Conservation (phyloP, 2,888 invertebrate species). For the Aporophyla nigra region DNA sequence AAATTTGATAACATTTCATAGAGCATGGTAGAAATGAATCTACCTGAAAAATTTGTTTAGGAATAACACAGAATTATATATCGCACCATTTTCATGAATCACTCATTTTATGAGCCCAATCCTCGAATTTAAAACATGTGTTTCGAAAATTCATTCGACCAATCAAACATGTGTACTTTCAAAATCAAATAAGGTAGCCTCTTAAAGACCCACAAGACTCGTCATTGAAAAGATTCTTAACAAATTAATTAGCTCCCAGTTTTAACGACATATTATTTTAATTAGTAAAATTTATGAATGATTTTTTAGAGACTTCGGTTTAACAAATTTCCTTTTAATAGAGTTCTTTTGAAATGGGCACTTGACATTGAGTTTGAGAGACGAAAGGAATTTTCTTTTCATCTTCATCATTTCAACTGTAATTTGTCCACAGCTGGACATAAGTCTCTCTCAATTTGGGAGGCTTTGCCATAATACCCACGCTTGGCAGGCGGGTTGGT, state of each 20-base stretch:
- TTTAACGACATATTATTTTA: constrained; percentile 51
- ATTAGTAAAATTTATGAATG: constrained; percentile 52
- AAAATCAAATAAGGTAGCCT: constrained; percentile 7
- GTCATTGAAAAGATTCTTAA: constrained; percentile 41
- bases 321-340: constrained; percentile 39
- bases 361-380: constrained; percentile 3
- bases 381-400: neutral
- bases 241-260: constrained; percentile 51
- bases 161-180: neutral
- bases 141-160: too few species aligned
- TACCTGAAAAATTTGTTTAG: neutral
- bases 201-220: constrained; percentile 8
- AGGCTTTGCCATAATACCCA: too few species aligned
- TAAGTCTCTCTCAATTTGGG: too few species aligned
- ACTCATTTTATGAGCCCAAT: neutral
- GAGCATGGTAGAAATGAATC: neutral
- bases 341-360: constrained; percentile 4
- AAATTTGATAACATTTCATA: neutral
- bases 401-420: too few species aligned
- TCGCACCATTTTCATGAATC: neutral
- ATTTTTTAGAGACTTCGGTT: constrained; percentile 51
- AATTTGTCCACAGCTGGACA: too few species aligned
- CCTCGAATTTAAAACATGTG: neutral
- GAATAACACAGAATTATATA: neutral
- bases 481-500: too few species aligned